Evolutionary conservation across 2,113 vertebrate species (phyloP).

Genomic region (Eretmochelys imbricata): DNA sequence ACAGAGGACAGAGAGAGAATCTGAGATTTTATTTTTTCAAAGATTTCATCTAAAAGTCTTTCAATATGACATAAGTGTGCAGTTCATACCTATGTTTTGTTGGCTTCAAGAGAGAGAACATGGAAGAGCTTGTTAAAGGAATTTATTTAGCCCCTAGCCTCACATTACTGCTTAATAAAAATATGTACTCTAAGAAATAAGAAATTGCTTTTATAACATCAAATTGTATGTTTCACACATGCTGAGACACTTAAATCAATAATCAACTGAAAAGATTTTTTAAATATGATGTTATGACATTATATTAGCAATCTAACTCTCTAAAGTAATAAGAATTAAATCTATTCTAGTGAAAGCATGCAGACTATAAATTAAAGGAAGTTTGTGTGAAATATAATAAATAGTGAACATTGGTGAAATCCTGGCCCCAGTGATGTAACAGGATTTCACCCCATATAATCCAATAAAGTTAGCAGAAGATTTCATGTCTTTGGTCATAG

Average conservation of each 20-base stretch:
- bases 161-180: not conserved
- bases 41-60: not conserved
- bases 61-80: not conserved
- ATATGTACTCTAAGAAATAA: not conserved
- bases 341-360: not conserved
- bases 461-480: not conserved
- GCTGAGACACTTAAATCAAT: not conserved
- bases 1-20: not conserved
- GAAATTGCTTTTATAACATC: not conserved
- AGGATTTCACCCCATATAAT: not conserved
- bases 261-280: not conserved
- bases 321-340: not conserved
- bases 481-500: not conserved
- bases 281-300: not conserved
- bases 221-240: not conserved
- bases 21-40: not conserved
- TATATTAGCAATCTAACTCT: not conserved
- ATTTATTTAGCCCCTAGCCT: not conserved
- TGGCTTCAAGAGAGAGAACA: not conserved
- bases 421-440: not conserved
- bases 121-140: not conserved
- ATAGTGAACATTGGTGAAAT: not conserved
- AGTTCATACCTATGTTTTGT: not conserved
- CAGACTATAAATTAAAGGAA: not conserved
- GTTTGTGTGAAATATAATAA: not conserved